Evolutionary conservation across 2,888 invertebrate genomes (phyloP).

Genomic region (Euzetes globulus): DNA sequence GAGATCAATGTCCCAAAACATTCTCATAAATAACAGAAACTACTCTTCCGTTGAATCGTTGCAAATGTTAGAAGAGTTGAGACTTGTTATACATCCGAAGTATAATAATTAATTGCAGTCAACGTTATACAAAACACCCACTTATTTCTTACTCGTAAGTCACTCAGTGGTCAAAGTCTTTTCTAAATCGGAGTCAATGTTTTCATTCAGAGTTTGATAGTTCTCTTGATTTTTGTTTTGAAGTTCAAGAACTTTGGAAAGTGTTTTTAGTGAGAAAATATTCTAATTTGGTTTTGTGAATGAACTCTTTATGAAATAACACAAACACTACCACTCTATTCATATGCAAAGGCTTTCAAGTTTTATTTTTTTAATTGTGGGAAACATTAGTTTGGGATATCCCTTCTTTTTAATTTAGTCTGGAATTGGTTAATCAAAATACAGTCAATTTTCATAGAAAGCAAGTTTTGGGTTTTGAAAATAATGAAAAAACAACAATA

Average conservation of each 20-base stretch:
- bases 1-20: neutral
- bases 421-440: too few relatives aligned
- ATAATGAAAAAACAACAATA: neutral
- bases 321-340: too few relatives aligned
- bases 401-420: neutral
- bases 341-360: too few relatives aligned
- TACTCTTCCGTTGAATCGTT: neutral
- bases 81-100: neutral
- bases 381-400: constrained; percentile 13
- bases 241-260: neutral
- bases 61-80: neutral
- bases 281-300: neutral
- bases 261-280: too few relatives aligned
- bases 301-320: too few relatives aligned
- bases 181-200: neutral
- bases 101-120: neutral
- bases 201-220: neutral
- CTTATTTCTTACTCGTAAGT: neutral
- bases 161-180: too few relatives aligned
- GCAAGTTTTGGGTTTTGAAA: neutral
- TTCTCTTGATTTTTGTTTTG: neutral
- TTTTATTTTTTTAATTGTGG: neutral
- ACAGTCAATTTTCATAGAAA: neutral
- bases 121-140: neutral
- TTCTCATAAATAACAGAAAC: neutral